phyloP scores from a whole-genome alignment of 2,888 invertebrate species.

The Lamellibrachia satsuma region DNA sequence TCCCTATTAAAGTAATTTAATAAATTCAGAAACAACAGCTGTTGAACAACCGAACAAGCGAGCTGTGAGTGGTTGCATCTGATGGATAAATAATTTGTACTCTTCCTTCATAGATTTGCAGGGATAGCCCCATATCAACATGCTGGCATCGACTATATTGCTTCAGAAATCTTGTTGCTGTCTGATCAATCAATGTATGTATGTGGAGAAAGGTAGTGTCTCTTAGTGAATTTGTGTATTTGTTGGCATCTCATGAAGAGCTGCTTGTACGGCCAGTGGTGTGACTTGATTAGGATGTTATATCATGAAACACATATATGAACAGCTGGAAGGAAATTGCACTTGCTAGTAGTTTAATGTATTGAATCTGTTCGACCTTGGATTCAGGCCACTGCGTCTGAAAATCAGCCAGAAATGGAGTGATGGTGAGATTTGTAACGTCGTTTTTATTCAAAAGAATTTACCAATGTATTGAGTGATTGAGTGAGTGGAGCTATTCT shows the following conservation, averaged over 20 bases:
- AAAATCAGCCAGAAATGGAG: no score
- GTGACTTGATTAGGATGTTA: neutral
- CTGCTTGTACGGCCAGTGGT: neutral
- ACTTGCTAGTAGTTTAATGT: neutral
- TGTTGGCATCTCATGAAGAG: neutral
- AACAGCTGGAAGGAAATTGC: neutral
- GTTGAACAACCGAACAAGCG: no score
- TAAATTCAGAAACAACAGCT: no score
- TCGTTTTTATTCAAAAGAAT: no score
- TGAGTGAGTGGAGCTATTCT: no score
- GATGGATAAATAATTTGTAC: neutral
- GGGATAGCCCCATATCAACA: neutral
- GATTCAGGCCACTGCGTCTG: no score
- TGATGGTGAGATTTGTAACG: no score
- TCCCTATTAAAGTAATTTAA: no score
- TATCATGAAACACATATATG: neutral
- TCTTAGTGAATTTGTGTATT: neutral
- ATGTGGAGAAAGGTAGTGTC: neutral
- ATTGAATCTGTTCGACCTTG: no score
- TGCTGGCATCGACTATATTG: neutral
- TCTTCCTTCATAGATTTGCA: neutral
- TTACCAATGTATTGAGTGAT: no score
- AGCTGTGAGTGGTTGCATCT: no score
- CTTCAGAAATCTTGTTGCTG: neutral
- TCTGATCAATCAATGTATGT: neutral